Evolutionary conservation across 35 echinoderm and acorn worm species (phyloP).

Genomic region (Ophioderma brevispina): DNA sequence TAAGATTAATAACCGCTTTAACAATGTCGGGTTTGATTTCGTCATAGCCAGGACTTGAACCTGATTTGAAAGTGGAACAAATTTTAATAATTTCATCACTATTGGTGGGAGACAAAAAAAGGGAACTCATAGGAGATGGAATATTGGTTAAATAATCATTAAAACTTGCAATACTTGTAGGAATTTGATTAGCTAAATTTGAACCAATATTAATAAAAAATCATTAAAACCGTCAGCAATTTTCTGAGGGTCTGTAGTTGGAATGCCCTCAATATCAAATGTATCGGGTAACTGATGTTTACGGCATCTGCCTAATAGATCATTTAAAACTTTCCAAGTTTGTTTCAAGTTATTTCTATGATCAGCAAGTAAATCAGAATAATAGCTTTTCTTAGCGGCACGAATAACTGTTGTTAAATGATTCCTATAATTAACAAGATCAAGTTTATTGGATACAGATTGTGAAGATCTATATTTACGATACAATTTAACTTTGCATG

Average conservation of each 20-base stretch:
- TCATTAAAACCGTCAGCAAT: slow-evolving; percentile 51
- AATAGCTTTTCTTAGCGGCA: not conserved
- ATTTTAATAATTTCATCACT: slow-evolving; percentile 35
- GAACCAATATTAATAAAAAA: slow-evolving; percentile 61
- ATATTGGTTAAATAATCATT: not conserved
- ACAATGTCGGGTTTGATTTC: slow-evolving; percentile 23
- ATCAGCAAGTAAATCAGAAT: not conserved
- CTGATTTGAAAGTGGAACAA: not conserved
- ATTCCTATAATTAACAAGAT: not conserved
- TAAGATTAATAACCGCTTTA: slow-evolving; percentile 18
- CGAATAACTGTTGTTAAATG: not conserved
- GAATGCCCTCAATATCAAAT: not conserved
- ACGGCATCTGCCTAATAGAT: not conserved
- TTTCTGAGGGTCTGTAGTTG: not conserved
- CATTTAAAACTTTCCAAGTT: slow-evolving; percentile 13
- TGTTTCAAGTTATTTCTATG: not conserved
- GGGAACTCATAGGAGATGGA: not conserved
- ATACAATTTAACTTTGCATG: slow-evolving; percentile 8
- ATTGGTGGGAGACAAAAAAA: slow-evolving; percentile 28
- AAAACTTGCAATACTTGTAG: not conserved
- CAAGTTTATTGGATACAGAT: not conserved
- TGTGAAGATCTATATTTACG: not conserved
- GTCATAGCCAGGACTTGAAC: not conserved
- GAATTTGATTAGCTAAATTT: slow-evolving; percentile 35
- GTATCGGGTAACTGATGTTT: not conserved